Conservation (phyloP, 2,797 vertebrate genomes). For the Austrolebias charrua region DNA sequence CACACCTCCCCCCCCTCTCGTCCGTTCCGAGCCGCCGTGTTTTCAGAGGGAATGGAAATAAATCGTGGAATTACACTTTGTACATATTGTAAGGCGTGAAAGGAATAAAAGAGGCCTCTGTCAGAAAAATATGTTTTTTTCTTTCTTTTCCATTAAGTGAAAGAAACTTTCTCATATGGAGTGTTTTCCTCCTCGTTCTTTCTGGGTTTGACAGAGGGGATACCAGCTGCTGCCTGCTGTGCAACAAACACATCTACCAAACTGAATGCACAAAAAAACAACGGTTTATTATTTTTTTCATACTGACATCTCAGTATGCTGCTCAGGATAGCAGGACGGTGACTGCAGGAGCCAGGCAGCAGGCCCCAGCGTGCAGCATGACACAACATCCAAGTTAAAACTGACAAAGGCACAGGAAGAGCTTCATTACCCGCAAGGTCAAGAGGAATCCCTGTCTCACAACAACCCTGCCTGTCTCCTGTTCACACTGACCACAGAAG, state of each 20-base stretch:
- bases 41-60: conserved; percentile 54
- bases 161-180: conserved; percentile 30
- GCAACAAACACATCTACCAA: conserved; percentile 62
- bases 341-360: conserved; percentile 58
- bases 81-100: conserved; percentile 48
- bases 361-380: conserved; percentile 39
- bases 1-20: conserved; percentile 36
- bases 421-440: conserved; percentile 78
- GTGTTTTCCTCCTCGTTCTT: conserved; percentile 17
- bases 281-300: conserved; percentile 52
- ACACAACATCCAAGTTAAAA: conserved; percentile 73
- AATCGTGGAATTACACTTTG: conserved; percentile 44
- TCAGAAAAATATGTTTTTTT: conserved; percentile 16
- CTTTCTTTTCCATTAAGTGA: conserved; percentile 29
- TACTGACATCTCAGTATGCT: conserved; percentile 61
- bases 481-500: conserved; percentile 18
- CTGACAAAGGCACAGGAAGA: conserved; percentile 78
- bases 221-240: conserved; percentile 48
- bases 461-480: conserved; percentile 34
- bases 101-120: conserved; percentile 27
- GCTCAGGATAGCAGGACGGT: conserved; percentile 57
- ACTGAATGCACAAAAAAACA: conserved; percentile 50
- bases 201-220: conserved; percentile 50
- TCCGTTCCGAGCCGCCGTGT: conserved; percentile 58
- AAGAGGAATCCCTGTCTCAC: conserved; percentile 60